A percentile compares a stretch with the other conserved stretches of the same genome.
phyloP scores from a whole-genome alignment of 2,797 vertebrate genomes.

The Sebastes elongatus region DNA sequence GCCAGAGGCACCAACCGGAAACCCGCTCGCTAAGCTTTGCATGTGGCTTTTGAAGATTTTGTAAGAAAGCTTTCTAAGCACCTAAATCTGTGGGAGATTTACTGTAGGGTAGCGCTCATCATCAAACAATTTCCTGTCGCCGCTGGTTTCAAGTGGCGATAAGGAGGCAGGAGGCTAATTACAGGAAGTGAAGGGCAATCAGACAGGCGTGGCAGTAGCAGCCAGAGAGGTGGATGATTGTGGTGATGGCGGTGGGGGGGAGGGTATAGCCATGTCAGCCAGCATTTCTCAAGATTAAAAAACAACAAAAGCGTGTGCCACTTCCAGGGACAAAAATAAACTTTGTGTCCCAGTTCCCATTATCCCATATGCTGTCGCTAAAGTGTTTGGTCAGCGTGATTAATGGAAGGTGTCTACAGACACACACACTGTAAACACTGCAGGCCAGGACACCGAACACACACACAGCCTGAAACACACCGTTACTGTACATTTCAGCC shows the following conservation, averaged over 20 bases:
- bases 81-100: slow-evolving; percentile 48
- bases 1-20: slow-evolving; percentile 23
- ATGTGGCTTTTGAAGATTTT: slow-evolving; percentile 25
- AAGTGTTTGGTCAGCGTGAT: slow-evolving; percentile 43
- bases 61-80: slow-evolving; percentile 28
- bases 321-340: slow-evolving; percentile 74
- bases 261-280: neutral
- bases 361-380: slow-evolving; percentile 23
- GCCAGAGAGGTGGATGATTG: neutral
- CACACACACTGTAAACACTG: neutral
- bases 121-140: slow-evolving; percentile 74
- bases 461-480: neutral
- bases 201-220: slow-evolving; percentile 60
- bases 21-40: slow-evolving; percentile 12
- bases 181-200: slow-evolving; percentile 77
- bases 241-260: neutral
- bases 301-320: slow-evolving; percentile 39
- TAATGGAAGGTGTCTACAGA: slow-evolving; percentile 34
- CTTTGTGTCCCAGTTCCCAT: slow-evolving; percentile 57
- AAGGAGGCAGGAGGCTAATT: slow-evolving; percentile 70
- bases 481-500: neutral
- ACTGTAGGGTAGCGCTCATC: slow-evolving; percentile 32
- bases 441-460: slow-evolving; percentile 15
- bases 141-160: slow-evolving; percentile 57
- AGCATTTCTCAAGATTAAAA: slow-evolving; percentile 25